Evolutionary conservation across 1,140 invertebrate genomes (phyloP).

Genomic region (Leptopilina clavipes): DNA sequence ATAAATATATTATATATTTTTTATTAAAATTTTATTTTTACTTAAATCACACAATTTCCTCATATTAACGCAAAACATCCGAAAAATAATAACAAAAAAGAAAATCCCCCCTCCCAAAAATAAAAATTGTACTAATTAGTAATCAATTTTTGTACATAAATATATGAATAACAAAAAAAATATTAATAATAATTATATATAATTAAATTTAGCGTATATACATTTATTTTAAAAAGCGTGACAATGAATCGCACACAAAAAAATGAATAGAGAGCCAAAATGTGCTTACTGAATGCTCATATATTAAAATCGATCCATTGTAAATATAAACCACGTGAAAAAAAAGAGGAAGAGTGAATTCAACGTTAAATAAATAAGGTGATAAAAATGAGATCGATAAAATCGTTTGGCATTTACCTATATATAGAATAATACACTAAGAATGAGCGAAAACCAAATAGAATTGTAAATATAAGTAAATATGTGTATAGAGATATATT

Average conservation of each 20-base stretch:
- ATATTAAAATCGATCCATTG: constrained; percentile 9
- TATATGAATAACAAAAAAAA: not conserved
- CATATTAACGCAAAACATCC: not conserved
- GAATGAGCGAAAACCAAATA: constrained; percentile 10
- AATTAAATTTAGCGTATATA: not conserved
- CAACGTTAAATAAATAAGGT: constrained; percentile 15
- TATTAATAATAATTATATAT: not conserved
- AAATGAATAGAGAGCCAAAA: constrained; percentile 4
- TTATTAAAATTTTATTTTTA: not conserved
- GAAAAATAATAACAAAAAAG: not conserved
- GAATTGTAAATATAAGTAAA: constrained; percentile 2
- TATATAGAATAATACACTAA: not conserved
- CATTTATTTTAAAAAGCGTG: not conserved
- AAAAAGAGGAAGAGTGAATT: not conserved
- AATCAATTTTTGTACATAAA: constrained; percentile 4
- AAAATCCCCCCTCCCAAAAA: too few species aligned
- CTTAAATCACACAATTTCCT: not conserved
- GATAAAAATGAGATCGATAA: constrained; percentile 15
- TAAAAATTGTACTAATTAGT: not conserved
- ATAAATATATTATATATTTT: too few species aligned
- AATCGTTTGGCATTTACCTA: constrained; percentile 11
- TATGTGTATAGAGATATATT: constrained; percentile 1
- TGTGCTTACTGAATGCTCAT: constrained; percentile 9
- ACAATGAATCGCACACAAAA: constrained; percentile 11
- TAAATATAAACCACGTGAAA: constrained; percentile 10